phyloP scores from a whole-genome alignment of 2,888 invertebrate species.

The Ceraclea dissimilis region DNA sequence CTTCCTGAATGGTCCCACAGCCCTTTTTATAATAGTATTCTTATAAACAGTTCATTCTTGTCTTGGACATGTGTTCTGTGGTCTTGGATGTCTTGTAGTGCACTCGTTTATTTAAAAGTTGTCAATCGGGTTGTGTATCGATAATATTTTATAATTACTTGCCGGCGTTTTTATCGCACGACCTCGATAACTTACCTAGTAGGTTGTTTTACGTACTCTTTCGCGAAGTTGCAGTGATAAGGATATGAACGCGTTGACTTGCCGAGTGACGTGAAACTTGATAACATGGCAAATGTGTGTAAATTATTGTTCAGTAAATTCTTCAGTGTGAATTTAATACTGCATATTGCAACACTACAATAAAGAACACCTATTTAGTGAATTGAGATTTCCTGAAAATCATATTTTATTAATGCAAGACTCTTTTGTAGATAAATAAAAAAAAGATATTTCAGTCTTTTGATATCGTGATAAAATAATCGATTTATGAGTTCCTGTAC shows the following conservation, averaged over 20 bases:
- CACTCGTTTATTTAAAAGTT: neutral
- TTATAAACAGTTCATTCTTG: neutral
- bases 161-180: neutral
- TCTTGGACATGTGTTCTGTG: no score
- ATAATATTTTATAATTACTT: neutral
- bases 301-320: neutral
- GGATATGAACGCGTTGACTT: slow-evolving; percentile 1
- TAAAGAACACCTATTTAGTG: no score
- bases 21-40: neutral
- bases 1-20: neutral
- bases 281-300: neutral
- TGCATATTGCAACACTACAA: no score
- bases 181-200: neutral
- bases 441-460: no score
- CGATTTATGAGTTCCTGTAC: no score
- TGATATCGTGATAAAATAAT: no score
- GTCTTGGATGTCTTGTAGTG: neutral
- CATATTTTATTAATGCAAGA: neutral
- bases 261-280: neutral
- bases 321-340: no score
- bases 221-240: no score
- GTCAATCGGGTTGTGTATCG: neutral
- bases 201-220: no score
- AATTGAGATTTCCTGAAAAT: no score
- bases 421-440: neutral